Percentiles rank a stretch among this genome's conserved stretches.
phyloP scores from a whole-genome alignment of 2,113 vertebrate genomes.

The Abramis brama region DNA sequence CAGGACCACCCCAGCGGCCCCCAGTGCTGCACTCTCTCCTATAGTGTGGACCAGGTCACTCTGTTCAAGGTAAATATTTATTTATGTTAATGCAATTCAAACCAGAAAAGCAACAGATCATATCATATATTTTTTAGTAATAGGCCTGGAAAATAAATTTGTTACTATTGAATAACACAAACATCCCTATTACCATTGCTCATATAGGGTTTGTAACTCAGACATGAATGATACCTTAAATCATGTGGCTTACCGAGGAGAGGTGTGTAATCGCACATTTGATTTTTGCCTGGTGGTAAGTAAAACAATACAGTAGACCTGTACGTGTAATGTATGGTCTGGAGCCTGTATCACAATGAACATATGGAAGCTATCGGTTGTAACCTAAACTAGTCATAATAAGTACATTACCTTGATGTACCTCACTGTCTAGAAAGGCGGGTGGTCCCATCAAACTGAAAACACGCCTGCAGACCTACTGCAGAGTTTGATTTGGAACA shows the following conservation, averaged over 20 bases:
- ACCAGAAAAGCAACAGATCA: neutral
- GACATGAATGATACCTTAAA: neutral
- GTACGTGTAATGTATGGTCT: neutral
- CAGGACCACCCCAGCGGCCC: conserved; percentile 82
- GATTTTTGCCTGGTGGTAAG: neutral
- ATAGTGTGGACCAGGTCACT: conserved; percentile 87
- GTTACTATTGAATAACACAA: neutral
- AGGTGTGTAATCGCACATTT: neutral
- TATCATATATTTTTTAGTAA: neutral
- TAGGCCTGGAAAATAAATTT: neutral
- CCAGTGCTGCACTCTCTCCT: conserved; percentile 85
- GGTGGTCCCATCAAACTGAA: conserved; percentile 39
- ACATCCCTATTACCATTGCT: neutral
- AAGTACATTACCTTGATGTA: conserved; percentile 35
- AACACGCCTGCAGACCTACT: conserved; percentile 26
- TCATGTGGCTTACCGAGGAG: neutral
- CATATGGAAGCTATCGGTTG: conserved; percentile 34
- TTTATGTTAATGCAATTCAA: neutral
- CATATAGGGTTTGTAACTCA: neutral
- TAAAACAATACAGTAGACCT: neutral
- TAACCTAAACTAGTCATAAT: conserved; percentile 23
- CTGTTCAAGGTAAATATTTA: conserved; percentile 64
- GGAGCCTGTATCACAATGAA: conserved; percentile 18
- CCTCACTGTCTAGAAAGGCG: conserved; percentile 30
- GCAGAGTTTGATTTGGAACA: conserved; percentile 39